A percentile compares a stretch with the other conserved stretches of the same genome.
These are phyloP conservation scores for Cassiopea xamachana DNA, from an alignment of 30 jellyfish, hydroid and myxozoan species.

Conservation along the genomic window DNA sequence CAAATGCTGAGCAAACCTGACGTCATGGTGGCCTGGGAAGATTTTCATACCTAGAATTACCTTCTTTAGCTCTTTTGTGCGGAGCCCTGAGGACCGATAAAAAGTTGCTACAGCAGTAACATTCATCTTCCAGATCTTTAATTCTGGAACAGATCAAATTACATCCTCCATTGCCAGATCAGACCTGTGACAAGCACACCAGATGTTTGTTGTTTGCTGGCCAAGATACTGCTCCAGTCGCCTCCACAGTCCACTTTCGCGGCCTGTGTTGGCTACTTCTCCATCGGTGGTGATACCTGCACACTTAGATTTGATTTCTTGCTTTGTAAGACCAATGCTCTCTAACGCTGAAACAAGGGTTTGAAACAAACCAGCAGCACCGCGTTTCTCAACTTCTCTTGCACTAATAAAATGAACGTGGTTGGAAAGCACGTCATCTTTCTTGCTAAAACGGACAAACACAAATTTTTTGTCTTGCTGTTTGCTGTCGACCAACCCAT, in stretches of 20 bases:
- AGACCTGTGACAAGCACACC: conserved; percentile 67
- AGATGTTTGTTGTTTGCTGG: conserved; percentile 29
- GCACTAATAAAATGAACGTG: conserved; percentile 40
- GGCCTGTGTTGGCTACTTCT: too few relatives aligned
- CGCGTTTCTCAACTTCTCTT: conserved; percentile 42
- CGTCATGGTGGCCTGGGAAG: conserved; percentile 56
- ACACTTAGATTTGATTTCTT: too few relatives aligned
- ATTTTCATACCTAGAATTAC: conserved; percentile 23
- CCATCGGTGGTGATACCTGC: too few relatives aligned
- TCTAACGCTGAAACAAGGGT: too few relatives aligned
- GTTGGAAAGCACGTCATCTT: too few relatives aligned
- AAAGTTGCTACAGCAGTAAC: conserved; percentile 23
- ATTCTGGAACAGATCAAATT: conserved; percentile 44
- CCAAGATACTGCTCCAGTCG: conserved; percentile 21
- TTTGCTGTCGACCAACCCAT: too few relatives aligned
- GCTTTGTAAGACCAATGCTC: too few relatives aligned
- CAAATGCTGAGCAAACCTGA: conserved; percentile 31
- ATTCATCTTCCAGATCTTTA: conserved; percentile 44
- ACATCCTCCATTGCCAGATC: conserved; percentile 69
- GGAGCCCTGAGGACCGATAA: conserved; percentile 51
- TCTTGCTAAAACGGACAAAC: conserved; percentile 45
- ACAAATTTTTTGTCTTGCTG: conserved; percentile 61
- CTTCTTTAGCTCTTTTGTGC: conserved; percentile 44
- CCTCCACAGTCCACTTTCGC: too few relatives aligned
- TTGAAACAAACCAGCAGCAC: conserved; percentile 53